These are phyloP conservation scores for Ceratitis capitata DNA, from an alignment of 1,140 invertebrate genomes.

Conservation along the genomic window DNA sequence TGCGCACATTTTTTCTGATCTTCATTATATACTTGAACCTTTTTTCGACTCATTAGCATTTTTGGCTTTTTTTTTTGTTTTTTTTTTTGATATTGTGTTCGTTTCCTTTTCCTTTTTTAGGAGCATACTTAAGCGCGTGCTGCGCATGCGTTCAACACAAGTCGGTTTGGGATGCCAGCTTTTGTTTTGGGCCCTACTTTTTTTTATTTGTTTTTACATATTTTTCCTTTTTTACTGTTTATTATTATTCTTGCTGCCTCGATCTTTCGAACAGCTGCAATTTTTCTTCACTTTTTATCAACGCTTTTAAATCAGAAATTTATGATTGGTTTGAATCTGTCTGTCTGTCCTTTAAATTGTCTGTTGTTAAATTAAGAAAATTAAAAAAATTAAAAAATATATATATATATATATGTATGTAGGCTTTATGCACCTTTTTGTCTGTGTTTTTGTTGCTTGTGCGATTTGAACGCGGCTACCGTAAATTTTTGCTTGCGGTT, in stretches of 20 bases:
- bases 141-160: constrained; percentile 23
- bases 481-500: not conserved
- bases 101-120: not conserved
- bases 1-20: not conserved
- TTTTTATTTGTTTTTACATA: too few relatives aligned
- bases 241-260: not conserved
- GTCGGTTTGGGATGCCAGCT: not conserved
- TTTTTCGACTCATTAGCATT: not conserved
- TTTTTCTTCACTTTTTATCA: not conserved
- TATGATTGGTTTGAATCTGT: not conserved
- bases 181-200: not conserved
- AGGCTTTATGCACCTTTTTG: not conserved
- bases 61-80: not conserved
- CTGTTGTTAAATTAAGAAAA: not conserved
- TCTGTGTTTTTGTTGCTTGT: not conserved
- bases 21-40: not conserved
- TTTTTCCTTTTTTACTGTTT: not conserved
- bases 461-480: not conserved
- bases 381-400: not conserved
- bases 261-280: constrained; percentile 4
- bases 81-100: not conserved
- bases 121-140: not conserved
- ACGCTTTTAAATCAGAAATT: not conserved
- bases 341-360: not conserved
- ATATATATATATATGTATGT: not conserved